phyloP scores from a whole-genome alignment of 2,797 vertebrate genomes.

The Brachyrhaphis roseni region DNA sequence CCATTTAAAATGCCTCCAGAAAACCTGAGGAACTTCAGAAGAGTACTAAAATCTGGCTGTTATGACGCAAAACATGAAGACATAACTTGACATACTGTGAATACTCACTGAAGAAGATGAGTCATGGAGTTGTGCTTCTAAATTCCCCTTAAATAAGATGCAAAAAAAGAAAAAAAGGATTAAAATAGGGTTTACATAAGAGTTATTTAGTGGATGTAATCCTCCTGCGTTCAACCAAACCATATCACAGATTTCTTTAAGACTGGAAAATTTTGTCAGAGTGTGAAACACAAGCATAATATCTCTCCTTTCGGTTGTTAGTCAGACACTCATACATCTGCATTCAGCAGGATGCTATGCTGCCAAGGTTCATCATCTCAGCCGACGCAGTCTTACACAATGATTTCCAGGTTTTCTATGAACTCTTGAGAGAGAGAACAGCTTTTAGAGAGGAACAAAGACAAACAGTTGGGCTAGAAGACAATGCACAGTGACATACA shows the following conservation, averaged over 20 bases:
- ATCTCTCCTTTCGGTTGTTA: not conserved
- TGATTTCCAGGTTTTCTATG: constrained; percentile 15
- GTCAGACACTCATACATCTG: constrained; percentile 1
- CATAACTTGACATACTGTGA: not conserved
- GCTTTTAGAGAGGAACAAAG: constrained; percentile 16
- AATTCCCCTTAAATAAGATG: not conserved
- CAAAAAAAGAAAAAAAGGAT: not conserved
- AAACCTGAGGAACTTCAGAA: not conserved
- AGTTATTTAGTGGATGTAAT: not conserved
- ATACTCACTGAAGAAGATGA: not conserved
- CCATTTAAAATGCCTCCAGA: not conserved
- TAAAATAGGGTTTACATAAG: not conserved
- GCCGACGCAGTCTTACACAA: not conserved
- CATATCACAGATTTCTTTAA: not conserved
- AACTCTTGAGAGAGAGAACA: not conserved
- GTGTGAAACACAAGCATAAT: constrained; percentile 1
- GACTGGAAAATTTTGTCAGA: not conserved
- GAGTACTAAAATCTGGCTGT: not conserved
- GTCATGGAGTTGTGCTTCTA: not conserved
- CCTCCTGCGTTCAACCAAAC: not conserved
- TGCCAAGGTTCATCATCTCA: not conserved
- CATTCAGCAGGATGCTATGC: constrained; percentile 1
- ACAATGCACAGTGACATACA: constrained; percentile 7
- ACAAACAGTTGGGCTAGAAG: constrained; percentile 14
- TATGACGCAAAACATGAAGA: not conserved